Conservation (phyloP, 2,797 vertebrate species). For the Melanotaenia maccullochi region DNA sequence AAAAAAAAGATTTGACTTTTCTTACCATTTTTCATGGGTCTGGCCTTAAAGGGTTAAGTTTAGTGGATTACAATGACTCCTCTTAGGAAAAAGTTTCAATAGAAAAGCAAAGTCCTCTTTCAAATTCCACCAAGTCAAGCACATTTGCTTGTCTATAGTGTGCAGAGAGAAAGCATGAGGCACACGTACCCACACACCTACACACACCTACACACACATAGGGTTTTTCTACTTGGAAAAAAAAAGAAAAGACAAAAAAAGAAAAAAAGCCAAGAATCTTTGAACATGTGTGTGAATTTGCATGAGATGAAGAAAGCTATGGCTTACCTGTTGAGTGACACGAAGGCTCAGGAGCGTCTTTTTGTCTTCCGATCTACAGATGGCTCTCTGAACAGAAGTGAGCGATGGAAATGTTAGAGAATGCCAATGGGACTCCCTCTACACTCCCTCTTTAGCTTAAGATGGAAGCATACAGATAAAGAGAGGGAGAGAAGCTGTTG, state of each 20-base stretch:
- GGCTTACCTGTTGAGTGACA: conserved; percentile 81
- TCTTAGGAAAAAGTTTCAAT: conserved; percentile 65
- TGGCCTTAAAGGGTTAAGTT: conserved; percentile 31
- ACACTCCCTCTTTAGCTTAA: conserved; percentile 68
- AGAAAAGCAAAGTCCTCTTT: conserved; percentile 69
- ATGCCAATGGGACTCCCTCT: conserved; percentile 75
- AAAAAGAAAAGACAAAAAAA: conserved; percentile 14
- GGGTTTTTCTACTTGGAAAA: conserved; percentile 38
- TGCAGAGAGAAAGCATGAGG: conserved; percentile 51
- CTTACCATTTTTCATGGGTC: too few relatives aligned
- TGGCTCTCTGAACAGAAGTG: conserved; percentile 75
- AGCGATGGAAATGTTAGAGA: conserved; percentile 72
- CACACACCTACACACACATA: conserved; percentile 43
- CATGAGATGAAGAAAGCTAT: conserved; percentile 62
- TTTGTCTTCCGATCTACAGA: conserved; percentile 80
- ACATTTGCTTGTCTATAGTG: conserved; percentile 71
- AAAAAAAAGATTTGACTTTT: too few relatives aligned
- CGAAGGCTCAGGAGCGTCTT: conserved; percentile 68
- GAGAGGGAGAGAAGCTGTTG: conserved; percentile 43
- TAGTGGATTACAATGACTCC: conserved; percentile 52
- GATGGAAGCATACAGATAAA: conserved; percentile 59
- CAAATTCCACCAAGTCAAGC: conserved; percentile 68
- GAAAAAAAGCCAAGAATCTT: conserved; percentile 57
- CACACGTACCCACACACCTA: conserved; percentile 40
- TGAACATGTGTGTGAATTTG: conserved; percentile 76